phyloP scores from a whole-genome alignment of 2,888 invertebrate genomes.

The Cynaeus angustus region DNA sequence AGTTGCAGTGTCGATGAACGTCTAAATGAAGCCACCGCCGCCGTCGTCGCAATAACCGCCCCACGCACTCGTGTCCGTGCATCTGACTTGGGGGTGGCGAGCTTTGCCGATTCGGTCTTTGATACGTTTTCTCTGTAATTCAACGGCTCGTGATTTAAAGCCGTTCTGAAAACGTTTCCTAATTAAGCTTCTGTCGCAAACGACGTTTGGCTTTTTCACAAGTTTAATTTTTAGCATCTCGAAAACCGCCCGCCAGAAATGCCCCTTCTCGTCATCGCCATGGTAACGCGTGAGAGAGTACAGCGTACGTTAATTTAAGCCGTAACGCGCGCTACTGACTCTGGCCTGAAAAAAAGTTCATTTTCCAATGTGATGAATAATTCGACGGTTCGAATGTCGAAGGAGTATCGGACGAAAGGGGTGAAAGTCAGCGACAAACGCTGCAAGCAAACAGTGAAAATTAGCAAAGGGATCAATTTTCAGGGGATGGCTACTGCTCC shows the following conservation, averaged over 20 bases:
- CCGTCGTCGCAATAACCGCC: constrained; percentile 9
- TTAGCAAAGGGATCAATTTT: too few relatives aligned
- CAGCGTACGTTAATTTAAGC: constrained; percentile 62
- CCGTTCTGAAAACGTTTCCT: constrained; percentile 71
- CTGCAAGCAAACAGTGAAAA: too few relatives aligned
- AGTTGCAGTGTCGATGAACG: too few relatives aligned
- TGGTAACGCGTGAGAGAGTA: constrained; percentile 54
- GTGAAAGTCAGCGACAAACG: constrained; percentile 46
- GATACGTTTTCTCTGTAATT: constrained; percentile 61
- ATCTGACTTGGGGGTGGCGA: constrained; percentile 17
- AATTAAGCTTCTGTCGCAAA: constrained; percentile 73
- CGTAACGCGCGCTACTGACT: constrained; percentile 57
- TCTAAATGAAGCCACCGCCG: constrained; percentile 1
- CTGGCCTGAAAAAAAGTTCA: constrained; percentile 66
- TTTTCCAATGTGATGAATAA: constrained; percentile 70
- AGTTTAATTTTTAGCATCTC: constrained; percentile 71
- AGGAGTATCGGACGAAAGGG: constrained; percentile 64
- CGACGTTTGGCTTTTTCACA: constrained; percentile 71
- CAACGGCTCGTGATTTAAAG: constrained; percentile 69
- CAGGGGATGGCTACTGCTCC: too few relatives aligned
- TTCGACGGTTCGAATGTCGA: constrained; percentile 65
- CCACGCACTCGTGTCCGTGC: constrained; percentile 19
- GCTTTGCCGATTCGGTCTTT: constrained; percentile 46
- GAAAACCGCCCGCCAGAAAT: constrained; percentile 63
- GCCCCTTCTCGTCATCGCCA: constrained; percentile 62